Base-by-base conservation (phyloP, 2,797 vertebrate species). In the Mionectes olivaceus region DNA sequence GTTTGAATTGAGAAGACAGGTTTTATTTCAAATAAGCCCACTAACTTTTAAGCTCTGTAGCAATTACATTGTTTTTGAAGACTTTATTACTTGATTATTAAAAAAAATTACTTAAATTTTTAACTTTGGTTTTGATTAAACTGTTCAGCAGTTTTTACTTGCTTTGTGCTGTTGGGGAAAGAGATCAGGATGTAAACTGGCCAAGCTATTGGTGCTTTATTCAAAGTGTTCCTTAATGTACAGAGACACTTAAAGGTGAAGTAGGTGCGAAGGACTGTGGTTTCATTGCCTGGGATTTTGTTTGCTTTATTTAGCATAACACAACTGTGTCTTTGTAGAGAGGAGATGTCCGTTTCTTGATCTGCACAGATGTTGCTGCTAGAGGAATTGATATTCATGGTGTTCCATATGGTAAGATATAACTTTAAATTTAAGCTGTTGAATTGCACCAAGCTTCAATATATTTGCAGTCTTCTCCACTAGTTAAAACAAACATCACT, bases 341-440 rank as follows among this genome's bases (percentile, higher is more conserved):
- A 97, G 98, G 98, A 91, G 99, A 99, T 65, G 99, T 99, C 55
- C 98, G 98, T 89, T 99, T 99, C 93, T 82, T 99, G 98, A 98
- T 99, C 97, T 99, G 99, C 97, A 99, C 99, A 1, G 99, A 99
- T 52, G 99, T 99, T 27, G 99, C 99, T 52, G 99, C 99, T 86
- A 98, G 99, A 98, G 99, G 99, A 92, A 99, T 99, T 52, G 99
- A 99, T 91, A 98, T 99, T 96, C 98, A 96, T 1, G 99, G 99
- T 6, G 99, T 99, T 96, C 99, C 99, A 16, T 99, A 99, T 28
- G 99, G 99, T 99, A 97, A 98, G 96, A 77, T 7, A 11, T 3
- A 22, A 25, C 18, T 15, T 27, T 71, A 6, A 65, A 33, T 30
- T 71, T 55, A 28, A 75, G 19, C 39, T 74, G 3, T 43, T 63